Conservation (phyloP, 2,113 vertebrate genomes). For the Haemorhous mexicanus region DNA sequence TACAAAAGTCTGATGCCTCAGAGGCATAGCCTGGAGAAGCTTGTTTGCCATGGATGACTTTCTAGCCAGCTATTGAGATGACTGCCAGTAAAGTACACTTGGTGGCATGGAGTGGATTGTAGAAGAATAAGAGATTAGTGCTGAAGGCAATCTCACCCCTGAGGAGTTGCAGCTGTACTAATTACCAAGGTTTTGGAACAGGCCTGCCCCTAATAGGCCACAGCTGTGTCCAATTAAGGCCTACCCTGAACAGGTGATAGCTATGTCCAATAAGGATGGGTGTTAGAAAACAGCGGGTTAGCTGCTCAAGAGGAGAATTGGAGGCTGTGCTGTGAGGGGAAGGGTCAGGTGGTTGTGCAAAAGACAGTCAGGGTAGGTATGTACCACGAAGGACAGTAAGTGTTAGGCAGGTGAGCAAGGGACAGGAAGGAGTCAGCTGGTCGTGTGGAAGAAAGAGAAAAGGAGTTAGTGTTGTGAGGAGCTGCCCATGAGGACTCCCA, state of each 20-base stretch:
- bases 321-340: not conserved
- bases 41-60: not conserved
- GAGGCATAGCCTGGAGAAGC: not conserved
- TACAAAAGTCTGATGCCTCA: not conserved
- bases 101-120: not conserved
- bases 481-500: not conserved
- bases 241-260: too few relatives aligned
- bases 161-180: not conserved
- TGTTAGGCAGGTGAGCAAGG: too few relatives aligned
- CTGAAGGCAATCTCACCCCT: not conserved
- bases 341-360: too few relatives aligned
- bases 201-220: not conserved
- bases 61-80: not conserved
- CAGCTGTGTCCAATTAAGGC: not conserved
- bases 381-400: too few relatives aligned
- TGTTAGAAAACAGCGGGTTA: not conserved
- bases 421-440: too few relatives aligned
- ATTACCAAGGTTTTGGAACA: not conserved
- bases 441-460: not conserved
- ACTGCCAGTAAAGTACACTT: not conserved
- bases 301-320: not conserved
- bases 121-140: not conserved
- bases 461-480: not conserved
- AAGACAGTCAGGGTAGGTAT: too few relatives aligned
- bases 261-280: not conserved